Evolutionary conservation across 2,888 invertebrate genomes (phyloP).

Genomic region (Xylota sylvarum): DNA sequence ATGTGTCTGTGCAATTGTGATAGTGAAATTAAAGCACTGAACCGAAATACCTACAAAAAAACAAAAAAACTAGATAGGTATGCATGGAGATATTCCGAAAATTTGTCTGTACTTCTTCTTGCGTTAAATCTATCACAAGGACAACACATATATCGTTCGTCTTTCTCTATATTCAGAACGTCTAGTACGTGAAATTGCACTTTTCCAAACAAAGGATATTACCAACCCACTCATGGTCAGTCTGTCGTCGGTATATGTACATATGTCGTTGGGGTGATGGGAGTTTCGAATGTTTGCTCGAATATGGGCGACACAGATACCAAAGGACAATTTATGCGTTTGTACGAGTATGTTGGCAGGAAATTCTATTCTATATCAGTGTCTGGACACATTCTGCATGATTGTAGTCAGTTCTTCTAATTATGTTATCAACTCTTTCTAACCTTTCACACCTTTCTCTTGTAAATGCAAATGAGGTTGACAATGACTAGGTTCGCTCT

Average conservation of each 20-base stretch:
- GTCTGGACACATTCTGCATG: background rate
- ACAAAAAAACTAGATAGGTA: conserved; percentile 26
- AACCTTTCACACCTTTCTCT: conserved; percentile 13
- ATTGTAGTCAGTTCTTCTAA: conserved; percentile 10
- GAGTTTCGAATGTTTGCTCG: conserved; percentile 5
- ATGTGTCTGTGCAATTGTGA: conserved; percentile 24
- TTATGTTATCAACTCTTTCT: background rate
- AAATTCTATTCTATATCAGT: conserved; percentile 2
- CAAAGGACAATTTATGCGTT: conserved; percentile 24
- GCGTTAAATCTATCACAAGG: conserved; percentile 38
- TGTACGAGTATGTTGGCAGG: conserved; percentile 9
- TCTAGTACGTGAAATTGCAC: conserved; percentile 40
- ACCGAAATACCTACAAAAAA: conserved; percentile 35
- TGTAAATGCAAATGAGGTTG: conserved; percentile 35
- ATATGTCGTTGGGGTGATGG: background rate
- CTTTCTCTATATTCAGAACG: conserved; percentile 6
- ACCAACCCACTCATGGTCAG: conserved; percentile 36
- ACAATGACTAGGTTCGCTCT: background rate
- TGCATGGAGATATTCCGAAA: conserved; percentile 6
- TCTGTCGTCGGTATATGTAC: conserved; percentile 12
- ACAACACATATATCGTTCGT: conserved; percentile 39
- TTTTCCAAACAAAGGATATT: conserved; percentile 58
- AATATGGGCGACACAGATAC: background rate
- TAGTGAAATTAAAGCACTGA: conserved; percentile 66
- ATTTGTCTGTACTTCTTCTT: conserved; percentile 25